Evolutionary conservation across 2,888 invertebrate genomes (phyloP).

Genomic region (Vesta saturnalis): DNA sequence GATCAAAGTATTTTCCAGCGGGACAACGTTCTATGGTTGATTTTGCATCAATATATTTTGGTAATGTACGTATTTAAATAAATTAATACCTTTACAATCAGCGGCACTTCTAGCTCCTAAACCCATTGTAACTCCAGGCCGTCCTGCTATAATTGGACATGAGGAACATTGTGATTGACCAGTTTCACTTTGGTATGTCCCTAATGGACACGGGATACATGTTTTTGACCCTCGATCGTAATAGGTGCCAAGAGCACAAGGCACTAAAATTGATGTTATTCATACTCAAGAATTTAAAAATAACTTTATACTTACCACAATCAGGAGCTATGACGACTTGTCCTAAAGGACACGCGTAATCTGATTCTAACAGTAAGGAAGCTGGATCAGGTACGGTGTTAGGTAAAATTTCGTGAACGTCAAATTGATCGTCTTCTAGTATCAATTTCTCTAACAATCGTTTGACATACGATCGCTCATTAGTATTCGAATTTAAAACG

Average conservation of each 20-base stretch:
- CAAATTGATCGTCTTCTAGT: constrained; percentile 93
- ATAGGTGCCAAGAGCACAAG: constrained; percentile 91
- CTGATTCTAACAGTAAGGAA: constrained; percentile 85
- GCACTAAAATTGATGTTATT: constrained; percentile 63
- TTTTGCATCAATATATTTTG: too few relatives aligned
- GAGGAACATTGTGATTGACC: constrained; percentile 89
- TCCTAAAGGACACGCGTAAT: constrained; percentile 92
- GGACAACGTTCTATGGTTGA: constrained; percentile 81
- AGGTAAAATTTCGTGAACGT: constrained; percentile 90
- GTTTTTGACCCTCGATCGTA: constrained; percentile 79
- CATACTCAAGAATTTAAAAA: not conserved
- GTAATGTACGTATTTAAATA: too few relatives aligned
- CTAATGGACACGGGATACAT: constrained; percentile 86
- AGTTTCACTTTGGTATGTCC: constrained; percentile 93
- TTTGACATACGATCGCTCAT: constrained; percentile 86
- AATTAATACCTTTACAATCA: constrained; percentile 89
- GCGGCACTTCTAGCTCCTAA: constrained; percentile 88
- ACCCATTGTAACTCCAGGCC: constrained; percentile 87
- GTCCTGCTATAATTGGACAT: constrained; percentile 92
- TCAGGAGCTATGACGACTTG: constrained; percentile 94
- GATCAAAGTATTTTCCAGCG: constrained; percentile 93
- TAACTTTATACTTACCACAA: constrained; percentile 72
- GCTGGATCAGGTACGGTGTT: constrained; percentile 95
- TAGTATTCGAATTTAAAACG: constrained; percentile 85
- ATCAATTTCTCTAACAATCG: constrained; percentile 88